Base-by-base conservation (phyloP, 2,888 invertebrate species). In the Liodrosophila aerea region DNA sequence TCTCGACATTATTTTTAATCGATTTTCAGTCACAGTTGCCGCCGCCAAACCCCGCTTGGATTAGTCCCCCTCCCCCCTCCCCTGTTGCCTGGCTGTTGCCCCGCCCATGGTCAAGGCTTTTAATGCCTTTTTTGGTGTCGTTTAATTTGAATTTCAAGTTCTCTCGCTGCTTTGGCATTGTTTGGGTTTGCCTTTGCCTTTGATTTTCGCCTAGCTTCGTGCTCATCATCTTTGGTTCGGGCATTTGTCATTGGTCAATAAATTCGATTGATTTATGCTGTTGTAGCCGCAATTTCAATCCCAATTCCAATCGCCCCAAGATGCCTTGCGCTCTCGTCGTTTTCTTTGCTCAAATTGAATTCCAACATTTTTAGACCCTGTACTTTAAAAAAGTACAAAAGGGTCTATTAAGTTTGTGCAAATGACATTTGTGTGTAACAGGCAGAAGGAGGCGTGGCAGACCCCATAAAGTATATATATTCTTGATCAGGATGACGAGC, bases 221-320 rank as follows among this genome's bases (percentile, higher is more conserved):
- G 46, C 33, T 29, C 64, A 30, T 68, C 49, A 45, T 40, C 51
- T 68, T 60, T 29, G 63, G 27, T 58, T 22, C 61, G 30, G 29
- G 70, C 57, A 77, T 86, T 78, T 76, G 76, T 87, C 86, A 81
- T 73, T 87, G 85, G 86, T 73, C 81, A 87, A 86, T 86, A 87
- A 87, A 85, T 82, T 85, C 76, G 75, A 85, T 86, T 87, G 86
- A 87, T 87, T 87, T 87, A 83, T 69, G 51, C 52, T 72, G 59
- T 66, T 22, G 2, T 58, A 45, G 64, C 54, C 50, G 78, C 62
- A 65, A 64, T 80, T 80, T 73, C 64, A 71, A 64, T 59, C 72
- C 52, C 75, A 63, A 51, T 59, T 58, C 53, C 39, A 56, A 56
- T 59, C 52, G 50, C 47, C 53, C 49, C 59, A 15, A 46, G 22